Conservation (phyloP, 2,888 invertebrate genomes). For the Habroteleia sp. region DNA sequence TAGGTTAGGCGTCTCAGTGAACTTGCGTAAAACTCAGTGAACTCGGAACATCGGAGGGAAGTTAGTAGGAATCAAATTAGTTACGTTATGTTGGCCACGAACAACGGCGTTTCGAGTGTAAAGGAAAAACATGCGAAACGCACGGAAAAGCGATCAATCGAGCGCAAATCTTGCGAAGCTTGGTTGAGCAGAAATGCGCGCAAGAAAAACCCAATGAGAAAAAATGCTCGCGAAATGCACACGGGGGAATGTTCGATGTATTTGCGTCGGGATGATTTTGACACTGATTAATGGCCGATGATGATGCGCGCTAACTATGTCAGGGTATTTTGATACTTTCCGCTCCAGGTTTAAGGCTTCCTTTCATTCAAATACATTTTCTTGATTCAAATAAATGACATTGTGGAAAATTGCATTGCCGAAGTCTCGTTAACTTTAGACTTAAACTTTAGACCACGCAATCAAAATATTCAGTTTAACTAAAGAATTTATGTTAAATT, state of each 20-base stretch:
- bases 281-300: slow-evolving; percentile 32
- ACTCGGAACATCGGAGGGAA: slow-evolving; percentile 66
- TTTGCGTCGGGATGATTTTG: slow-evolving; percentile 24
- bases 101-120: slow-evolving; percentile 64
- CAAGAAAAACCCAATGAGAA: slow-evolving; percentile 50
- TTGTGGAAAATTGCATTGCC: too few species aligned
- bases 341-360: too few species aligned
- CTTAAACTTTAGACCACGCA: too few species aligned
- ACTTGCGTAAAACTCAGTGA: slow-evolving; percentile 72
- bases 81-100: slow-evolving; percentile 72
- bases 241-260: slow-evolving; percentile 11
- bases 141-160: slow-evolving; percentile 59
- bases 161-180: slow-evolving; percentile 56
- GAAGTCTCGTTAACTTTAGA: too few species aligned
- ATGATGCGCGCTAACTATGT: neutral
- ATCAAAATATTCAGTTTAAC: too few species aligned
- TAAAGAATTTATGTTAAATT: too few species aligned
- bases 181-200: slow-evolving; percentile 54
- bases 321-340: slow-evolving; percentile 10
- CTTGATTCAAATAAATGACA: too few species aligned
- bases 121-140: slow-evolving; percentile 45
- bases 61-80: slow-evolving; percentile 73
- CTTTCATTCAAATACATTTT: too few species aligned
- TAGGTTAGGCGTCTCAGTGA: slow-evolving; percentile 67
- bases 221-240: slow-evolving; percentile 23